Base-by-base conservation (phyloP, 53 echinoderm and acorn worm genomes). In the Temnopleurus reevesii region DNA sequence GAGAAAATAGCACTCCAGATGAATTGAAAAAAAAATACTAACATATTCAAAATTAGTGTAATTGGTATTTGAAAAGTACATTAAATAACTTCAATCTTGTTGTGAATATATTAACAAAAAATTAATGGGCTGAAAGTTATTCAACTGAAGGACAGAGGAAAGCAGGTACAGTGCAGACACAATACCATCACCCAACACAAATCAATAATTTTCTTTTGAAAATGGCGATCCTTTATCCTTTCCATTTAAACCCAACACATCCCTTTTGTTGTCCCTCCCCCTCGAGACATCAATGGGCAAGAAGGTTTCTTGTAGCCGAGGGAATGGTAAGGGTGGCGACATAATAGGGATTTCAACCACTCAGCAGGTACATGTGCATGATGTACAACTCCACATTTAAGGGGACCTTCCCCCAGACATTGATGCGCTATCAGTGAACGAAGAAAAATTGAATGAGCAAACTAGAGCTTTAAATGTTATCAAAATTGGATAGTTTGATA, bases 131-230 rank as follows among this genome's bases (percentile, higher is more conserved):
- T 15, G 31, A 31, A 8, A 63, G 9, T 33, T 63, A 63, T 63
- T 63, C 63, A 31, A 31, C 18, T 63, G 31, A 63, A 63, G 63
- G 63, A 12, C 63, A 63, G 63, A 3, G 63, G 63, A 63, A 63
- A 63, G 18, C 30, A 34, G 12, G 31, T 17, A 63, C 63, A 34
- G 63, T 63, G 18, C 17, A 3, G n/a, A 10, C 63, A 71, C 43
- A 71, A 43, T 71, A 4, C n/a, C 2, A 9, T 28, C 49, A 19
- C 28, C 49, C 28, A 49, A 49, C 46, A 79, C 79, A 79, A 79
- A 46, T 79, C 79, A 79, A 79, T 79, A 79, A 79, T 28, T 79
- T 49, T 47, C 79, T 47, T 28, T 47, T 5, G 15, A 49, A 49
- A 79, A 17, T 17, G 45, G 36, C 49, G 9, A 46, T 9, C 79